Evolutionary conservation across 2,888 invertebrate genomes (phyloP).

Genomic region (Volucella bombylans): DNA sequence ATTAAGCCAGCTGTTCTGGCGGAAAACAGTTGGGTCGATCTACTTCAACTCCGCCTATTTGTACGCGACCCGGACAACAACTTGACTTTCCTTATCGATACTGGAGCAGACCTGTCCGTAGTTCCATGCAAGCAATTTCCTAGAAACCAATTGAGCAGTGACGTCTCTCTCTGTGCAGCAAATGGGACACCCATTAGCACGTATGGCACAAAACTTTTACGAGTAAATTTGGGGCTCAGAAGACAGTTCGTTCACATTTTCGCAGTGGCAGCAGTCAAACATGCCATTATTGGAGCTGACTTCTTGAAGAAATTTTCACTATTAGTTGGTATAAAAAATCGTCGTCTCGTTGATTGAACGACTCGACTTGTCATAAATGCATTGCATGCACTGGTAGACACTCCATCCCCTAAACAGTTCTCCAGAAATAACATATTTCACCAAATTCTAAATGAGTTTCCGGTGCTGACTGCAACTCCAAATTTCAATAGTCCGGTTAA

Average conservation of each 20-base stretch:
- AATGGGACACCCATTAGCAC: neutral
- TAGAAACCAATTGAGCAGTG: neutral
- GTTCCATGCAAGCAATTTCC: neutral
- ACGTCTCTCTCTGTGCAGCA: neutral
- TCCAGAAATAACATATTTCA: neutral
- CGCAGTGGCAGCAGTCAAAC: no score
- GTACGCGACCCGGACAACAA: constrained; percentile 7
- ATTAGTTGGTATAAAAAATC: neutral
- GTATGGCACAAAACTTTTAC: neutral
- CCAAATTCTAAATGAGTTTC: neutral
- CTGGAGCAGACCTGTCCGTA: constrained; percentile 8
- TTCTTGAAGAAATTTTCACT: neutral
- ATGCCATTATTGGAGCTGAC: no score
- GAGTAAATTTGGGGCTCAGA: no score
- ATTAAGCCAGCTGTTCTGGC: neutral
- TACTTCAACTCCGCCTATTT: constrained; percentile 3
- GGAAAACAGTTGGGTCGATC: neutral
- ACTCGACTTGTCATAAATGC: no score
- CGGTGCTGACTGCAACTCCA: neutral
- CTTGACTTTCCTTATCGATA: constrained; percentile 18
- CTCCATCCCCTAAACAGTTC: neutral
- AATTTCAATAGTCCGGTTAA: constrained; percentile 13
- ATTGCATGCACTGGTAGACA: no score
- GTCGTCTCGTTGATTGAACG: neutral
- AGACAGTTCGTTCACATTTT: no score